Conservation (phyloP, 2,888 invertebrate genomes). For the Dynastes hyllus region DNA sequence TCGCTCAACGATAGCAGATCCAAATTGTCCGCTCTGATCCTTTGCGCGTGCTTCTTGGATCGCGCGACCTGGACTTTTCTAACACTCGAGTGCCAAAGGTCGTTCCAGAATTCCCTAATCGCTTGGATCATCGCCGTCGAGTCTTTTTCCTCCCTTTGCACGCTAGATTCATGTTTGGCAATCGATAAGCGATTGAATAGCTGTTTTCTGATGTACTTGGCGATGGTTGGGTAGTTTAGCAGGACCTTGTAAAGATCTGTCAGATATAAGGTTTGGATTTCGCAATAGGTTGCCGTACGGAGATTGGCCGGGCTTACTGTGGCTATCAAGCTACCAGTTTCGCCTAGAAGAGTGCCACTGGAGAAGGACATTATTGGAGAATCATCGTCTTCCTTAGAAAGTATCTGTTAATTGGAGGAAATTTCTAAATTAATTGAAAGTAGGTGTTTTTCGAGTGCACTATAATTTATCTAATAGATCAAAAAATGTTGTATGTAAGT, state of each 20-base stretch:
- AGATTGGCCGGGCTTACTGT: slow-evolving; percentile 65
- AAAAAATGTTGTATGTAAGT: too few species aligned
- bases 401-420: slow-evolving; percentile 58
- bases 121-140: slow-evolving; percentile 37
- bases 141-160: background rate
- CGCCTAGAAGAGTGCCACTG: slow-evolving; percentile 73
- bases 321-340: slow-evolving; percentile 71
- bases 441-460: too few species aligned
- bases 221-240: slow-evolving; percentile 72
- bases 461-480: too few species aligned
- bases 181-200: slow-evolving; percentile 36
- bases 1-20: slow-evolving; percentile 52
- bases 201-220: slow-evolving; percentile 56
- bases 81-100: slow-evolving; percentile 14
- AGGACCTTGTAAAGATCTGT: slow-evolving; percentile 72
- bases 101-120: slow-evolving; percentile 46
- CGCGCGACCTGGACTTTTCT: background rate
- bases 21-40: slow-evolving; percentile 31
- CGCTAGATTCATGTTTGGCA: background rate
- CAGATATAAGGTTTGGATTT: slow-evolving; percentile 73
- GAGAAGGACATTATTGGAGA: slow-evolving; percentile 74
- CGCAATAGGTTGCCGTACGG: slow-evolving; percentile 73
- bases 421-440: background rate
- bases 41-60: background rate
- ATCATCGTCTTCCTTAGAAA: slow-evolving; percentile 74